Conservation (phyloP, 1,140 invertebrate species). For the Lepidurus apus region DNA sequence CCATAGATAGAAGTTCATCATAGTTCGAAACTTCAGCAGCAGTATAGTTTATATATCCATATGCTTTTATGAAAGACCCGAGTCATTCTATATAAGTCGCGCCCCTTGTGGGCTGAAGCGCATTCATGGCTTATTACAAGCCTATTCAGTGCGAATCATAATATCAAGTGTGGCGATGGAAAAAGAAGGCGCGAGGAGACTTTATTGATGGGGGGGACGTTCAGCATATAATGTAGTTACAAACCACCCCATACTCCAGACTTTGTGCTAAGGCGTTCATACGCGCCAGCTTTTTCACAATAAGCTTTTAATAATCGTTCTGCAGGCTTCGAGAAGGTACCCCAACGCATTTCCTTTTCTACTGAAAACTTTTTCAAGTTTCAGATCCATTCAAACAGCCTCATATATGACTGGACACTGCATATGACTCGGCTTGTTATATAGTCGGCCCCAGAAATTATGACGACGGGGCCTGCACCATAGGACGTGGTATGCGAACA, state of each 20-base stretch:
- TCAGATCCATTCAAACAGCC: background rate
- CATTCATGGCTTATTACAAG: conserved; percentile 22
- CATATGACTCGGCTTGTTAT: background rate
- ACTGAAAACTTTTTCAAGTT: too few relatives aligned
- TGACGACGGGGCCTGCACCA: background rate
- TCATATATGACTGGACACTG: background rate
- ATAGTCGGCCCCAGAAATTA: background rate
- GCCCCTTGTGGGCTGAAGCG: background rate
- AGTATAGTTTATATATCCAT: background rate
- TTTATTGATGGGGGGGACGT: too few relatives aligned
- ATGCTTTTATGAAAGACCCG: background rate
- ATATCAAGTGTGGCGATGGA: conserved; percentile 14
- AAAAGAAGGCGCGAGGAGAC: background rate
- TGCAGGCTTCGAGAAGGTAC: too few relatives aligned
- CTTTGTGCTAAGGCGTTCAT: too few relatives aligned
- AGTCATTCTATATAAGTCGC: background rate
- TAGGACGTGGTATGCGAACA: background rate
- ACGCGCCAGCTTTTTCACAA: too few relatives aligned
- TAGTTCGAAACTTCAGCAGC: conserved; percentile 18
- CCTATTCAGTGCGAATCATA: conserved; percentile 15
- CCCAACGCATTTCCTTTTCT: too few relatives aligned
- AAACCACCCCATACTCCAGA: too few relatives aligned
- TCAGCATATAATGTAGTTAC: too few relatives aligned
- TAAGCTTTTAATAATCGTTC: too few relatives aligned
- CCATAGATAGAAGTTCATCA: conserved; percentile 7